A percentile compares a stretch with the other conserved stretches of the same genome.
Evolutionary conservation across 1,140 invertebrate species (phyloP).

Genomic region (Ditylenchus dipsaci): DNA sequence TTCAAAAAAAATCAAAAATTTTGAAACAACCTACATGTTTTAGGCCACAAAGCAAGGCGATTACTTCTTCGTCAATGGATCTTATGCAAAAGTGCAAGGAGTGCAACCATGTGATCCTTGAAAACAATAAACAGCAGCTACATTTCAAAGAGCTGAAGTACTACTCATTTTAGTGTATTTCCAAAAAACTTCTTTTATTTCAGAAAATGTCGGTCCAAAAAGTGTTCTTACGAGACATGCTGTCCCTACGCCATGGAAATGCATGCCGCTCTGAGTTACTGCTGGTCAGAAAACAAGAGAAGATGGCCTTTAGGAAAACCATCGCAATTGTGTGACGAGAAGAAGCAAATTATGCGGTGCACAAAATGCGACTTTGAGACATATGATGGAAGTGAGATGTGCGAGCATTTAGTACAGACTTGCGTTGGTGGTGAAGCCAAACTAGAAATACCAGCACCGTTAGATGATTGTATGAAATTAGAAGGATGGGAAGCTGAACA

Average conservation of each 20-base stretch:
- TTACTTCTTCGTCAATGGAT: background rate
- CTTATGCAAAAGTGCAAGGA: background rate
- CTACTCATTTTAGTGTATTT: background rate
- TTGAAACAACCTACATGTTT: background rate
- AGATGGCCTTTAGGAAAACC: background rate
- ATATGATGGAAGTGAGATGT: background rate
- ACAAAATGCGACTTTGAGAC: slow-evolving; percentile 1
- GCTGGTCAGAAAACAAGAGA: slow-evolving; percentile 1
- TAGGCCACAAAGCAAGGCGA: background rate
- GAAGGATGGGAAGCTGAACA: background rate
- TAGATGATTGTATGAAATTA: background rate
- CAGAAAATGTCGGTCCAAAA: slow-evolving; percentile 1
- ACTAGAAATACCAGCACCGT: background rate
- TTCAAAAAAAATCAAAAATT: background rate
- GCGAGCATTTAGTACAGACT: background rate
- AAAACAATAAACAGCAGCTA: background rate
- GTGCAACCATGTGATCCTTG: slow-evolving; percentile 1
- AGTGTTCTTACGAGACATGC: slow-evolving; percentile 1
- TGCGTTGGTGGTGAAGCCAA: background rate
- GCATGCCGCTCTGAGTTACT: slow-evolving; percentile 2
- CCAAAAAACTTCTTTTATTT: background rate
- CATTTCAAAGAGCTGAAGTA: slow-evolving; percentile 1
- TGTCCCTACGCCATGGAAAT: background rate
- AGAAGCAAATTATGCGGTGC: background rate
- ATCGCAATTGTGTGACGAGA: background rate